Evolutionary conservation across 2,113 vertebrate species (phyloP).

Genomic region (Theristicus caerulescens): DNA sequence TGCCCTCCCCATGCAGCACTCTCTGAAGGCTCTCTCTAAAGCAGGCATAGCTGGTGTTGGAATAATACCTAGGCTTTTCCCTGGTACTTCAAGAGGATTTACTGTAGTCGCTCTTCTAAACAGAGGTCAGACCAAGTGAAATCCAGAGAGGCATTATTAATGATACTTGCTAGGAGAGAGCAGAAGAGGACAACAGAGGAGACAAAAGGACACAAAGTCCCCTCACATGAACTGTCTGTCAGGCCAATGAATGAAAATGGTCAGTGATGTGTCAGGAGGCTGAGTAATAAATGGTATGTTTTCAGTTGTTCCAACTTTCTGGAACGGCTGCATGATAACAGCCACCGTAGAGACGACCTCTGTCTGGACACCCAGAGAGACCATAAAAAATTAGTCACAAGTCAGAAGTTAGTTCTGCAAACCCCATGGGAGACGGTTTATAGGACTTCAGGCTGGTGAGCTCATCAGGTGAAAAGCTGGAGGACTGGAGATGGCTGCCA

Average conservation of each 20-base stretch:
- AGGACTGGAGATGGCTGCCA: background rate
- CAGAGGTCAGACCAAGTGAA: background rate
- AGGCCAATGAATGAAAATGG: background rate
- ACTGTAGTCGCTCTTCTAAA: background rate
- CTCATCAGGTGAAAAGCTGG: background rate
- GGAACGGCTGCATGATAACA: background rate
- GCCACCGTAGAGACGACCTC: background rate
- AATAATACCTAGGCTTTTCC: background rate
- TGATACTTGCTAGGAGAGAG: background rate
- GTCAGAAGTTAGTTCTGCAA: background rate
- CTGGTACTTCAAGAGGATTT: background rate
- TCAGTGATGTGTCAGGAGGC: background rate
- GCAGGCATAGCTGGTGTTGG: background rate
- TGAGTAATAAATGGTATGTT: background rate
- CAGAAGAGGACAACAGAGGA: background rate
- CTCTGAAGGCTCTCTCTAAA: background rate
- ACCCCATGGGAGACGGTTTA: accelerated
- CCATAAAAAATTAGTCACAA: background rate
- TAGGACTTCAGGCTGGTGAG: background rate
- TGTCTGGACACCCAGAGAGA: background rate
- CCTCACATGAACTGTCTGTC: background rate
- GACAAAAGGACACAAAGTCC: background rate
- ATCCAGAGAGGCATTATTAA: background rate
- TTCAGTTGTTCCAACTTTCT: background rate
- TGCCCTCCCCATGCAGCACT: accelerated